phyloP scores from a whole-genome alignment of 2,797 vertebrate species.

The Aratinga solstitialis region DNA sequence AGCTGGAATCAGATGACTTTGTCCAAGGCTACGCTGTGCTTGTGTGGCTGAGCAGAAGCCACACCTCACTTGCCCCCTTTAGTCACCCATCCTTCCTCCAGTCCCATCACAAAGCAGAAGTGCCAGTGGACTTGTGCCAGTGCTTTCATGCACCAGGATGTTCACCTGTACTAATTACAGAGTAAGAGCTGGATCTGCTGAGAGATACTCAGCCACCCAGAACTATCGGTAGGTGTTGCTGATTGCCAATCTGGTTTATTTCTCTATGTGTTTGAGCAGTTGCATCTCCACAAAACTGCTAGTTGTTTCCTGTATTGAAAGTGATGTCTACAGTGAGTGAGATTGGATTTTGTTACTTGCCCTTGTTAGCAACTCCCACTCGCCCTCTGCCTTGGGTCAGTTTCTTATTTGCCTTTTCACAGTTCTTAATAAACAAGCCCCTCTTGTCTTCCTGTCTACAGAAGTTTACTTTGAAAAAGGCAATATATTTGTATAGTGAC shows the following conservation, averaged over 20 bases:
- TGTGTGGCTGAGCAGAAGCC: not conserved
- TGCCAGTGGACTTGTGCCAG: not conserved
- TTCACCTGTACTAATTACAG: not conserved
- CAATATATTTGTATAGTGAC: not conserved
- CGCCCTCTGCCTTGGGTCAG: not conserved
- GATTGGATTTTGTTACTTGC: not conserved
- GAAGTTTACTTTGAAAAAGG: not conserved
- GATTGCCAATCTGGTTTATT: not conserved
- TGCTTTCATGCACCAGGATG: rapidly evolving
- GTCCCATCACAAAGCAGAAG: not conserved
- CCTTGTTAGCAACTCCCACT: not conserved
- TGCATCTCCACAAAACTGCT: not conserved
- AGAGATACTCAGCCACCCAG: not conserved
- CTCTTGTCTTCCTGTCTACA: not conserved
- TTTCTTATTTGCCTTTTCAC: not conserved
- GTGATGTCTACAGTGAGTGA: not conserved
- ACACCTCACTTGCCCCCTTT: rapidly evolving
- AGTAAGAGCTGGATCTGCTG: not conserved
- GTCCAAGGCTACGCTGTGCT: not conserved
- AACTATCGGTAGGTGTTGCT: not conserved
- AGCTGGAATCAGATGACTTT: not conserved
- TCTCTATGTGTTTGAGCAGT: not conserved
- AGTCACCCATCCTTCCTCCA: not conserved
- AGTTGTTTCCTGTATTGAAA: not conserved
- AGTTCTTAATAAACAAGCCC: not conserved